Conservation (phyloP, 23 tunicate species). For the Ascidia mentula region DNA sequence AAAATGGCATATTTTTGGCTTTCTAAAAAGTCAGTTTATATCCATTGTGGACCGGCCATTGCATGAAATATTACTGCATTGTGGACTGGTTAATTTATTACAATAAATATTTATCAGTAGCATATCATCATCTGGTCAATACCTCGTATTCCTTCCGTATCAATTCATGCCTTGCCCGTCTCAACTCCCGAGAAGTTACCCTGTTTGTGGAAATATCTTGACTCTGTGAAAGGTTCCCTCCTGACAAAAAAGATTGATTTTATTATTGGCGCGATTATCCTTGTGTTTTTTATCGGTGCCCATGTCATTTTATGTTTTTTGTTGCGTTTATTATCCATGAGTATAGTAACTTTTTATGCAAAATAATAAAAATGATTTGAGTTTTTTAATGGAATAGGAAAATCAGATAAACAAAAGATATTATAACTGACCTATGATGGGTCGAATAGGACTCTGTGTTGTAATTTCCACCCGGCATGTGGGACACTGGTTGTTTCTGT, state of each 20-base stretch:
- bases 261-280: too few relatives aligned
- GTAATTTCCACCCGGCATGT: conserved; percentile 80
- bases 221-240: neutral
- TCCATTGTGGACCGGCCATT: too few relatives aligned
- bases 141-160: conserved; percentile 78
- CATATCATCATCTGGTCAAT: too few relatives aligned
- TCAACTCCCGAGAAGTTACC: conserved; percentile 29
- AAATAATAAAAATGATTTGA: neutral
- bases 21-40: too few relatives aligned
- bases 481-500: conserved; percentile 72
- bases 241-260: neutral
- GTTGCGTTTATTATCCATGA: too few relatives aligned
- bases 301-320: too few relatives aligned
- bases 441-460: conserved; percentile 65
- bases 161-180: conserved; percentile 62
- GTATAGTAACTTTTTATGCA: neutral
- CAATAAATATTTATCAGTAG: too few relatives aligned
- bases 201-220: neutral
- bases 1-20: too few relatives aligned
- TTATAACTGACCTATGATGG: conserved; percentile 53
- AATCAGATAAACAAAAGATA: too few relatives aligned
- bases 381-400: neutral
- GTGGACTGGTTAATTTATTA: too few relatives aligned
- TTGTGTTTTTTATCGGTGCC: too few relatives aligned
- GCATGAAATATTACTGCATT: too few relatives aligned